Conservation (phyloP, 2,113 vertebrate species). For the Silurus asotus region DNA sequence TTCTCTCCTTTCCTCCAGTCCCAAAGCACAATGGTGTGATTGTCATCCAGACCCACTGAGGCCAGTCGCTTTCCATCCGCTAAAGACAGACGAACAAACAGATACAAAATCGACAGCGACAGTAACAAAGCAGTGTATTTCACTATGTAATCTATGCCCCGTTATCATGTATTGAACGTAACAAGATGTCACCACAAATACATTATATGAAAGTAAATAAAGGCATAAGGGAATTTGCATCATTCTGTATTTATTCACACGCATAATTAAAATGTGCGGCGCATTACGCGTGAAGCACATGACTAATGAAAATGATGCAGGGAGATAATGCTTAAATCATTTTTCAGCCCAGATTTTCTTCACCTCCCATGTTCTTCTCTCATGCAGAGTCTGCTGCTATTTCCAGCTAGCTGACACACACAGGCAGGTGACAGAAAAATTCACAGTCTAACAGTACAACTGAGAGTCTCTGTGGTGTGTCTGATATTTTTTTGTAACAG, state of each 20-base stretch:
- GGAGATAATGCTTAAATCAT: neutral
- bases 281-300: neutral
- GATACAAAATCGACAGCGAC: neutral
- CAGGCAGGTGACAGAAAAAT: slow-evolving; percentile 36
- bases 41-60: slow-evolving; percentile 94
- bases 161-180: neutral
- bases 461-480: slow-evolving; percentile 1
- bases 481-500: neutral
- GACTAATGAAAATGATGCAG: neutral
- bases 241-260: slow-evolving; percentile 8
- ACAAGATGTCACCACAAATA: slow-evolving; percentile 34
- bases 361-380: neutral
- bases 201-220: slow-evolving; percentile 24
- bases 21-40: slow-evolving; percentile 92
- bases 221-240: slow-evolving; percentile 1
- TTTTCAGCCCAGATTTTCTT: slow-evolving; percentile 7
- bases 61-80: slow-evolving; percentile 94
- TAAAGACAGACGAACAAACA: slow-evolving; percentile 63
- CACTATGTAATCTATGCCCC: neutral
- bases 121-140: neutral
- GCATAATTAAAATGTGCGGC: neutral
- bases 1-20: slow-evolving; percentile 98
- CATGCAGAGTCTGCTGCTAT: slow-evolving; percentile 50
- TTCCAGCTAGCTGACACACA: slow-evolving; percentile 53
- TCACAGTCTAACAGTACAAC: slow-evolving; percentile 24